A percentile compares a stretch with the other conserved stretches of the same genome.
Evolutionary conservation across 2,888 invertebrate species (phyloP).

Genomic region (Heterodera filipjevi): DNA sequence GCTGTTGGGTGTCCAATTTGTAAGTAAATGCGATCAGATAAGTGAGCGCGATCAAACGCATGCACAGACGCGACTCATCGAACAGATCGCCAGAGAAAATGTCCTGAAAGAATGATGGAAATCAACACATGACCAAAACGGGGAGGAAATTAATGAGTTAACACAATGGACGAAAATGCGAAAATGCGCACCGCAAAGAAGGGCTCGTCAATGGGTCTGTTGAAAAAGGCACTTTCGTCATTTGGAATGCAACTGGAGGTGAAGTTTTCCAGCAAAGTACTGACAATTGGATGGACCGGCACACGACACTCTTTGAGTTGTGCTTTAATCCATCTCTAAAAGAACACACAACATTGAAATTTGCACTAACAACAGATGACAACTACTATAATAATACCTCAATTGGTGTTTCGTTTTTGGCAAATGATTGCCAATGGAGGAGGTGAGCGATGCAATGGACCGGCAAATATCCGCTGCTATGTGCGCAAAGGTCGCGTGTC

Average conservation of each 20-base stretch:
- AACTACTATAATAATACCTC: too few relatives aligned
- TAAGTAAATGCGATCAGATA: slow-evolving; percentile 41
- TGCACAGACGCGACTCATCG: slow-evolving; percentile 33
- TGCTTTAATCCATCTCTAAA: slow-evolving; percentile 46
- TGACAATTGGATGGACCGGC: slow-evolving; percentile 46
- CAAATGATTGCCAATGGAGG: slow-evolving; percentile 39
- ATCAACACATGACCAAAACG: not conserved
- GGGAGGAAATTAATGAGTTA: not conserved
- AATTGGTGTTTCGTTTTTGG: slow-evolving; percentile 40
- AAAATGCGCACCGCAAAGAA: slow-evolving; percentile 38
- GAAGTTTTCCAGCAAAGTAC: slow-evolving; percentile 41
- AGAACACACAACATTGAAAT: too few relatives aligned
- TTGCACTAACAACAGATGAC: too few relatives aligned
- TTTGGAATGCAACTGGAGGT: slow-evolving; percentile 43
- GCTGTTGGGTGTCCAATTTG: slow-evolving; percentile 31
- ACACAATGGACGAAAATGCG: not conserved
- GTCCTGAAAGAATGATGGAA: slow-evolving; percentile 34
- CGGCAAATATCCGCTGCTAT: slow-evolving; percentile 41
- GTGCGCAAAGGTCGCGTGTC: slow-evolving; percentile 29
- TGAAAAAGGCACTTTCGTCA: slow-evolving; percentile 33
- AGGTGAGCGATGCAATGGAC: slow-evolving; percentile 48
- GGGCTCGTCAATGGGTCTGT: slow-evolving; percentile 42
- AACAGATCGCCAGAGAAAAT: slow-evolving; percentile 46
- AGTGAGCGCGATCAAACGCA: slow-evolving; percentile 41
- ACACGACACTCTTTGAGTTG: slow-evolving; percentile 43